phyloP scores from a whole-genome alignment of 2,888 invertebrate genomes.

The Nomada lathburiana region DNA sequence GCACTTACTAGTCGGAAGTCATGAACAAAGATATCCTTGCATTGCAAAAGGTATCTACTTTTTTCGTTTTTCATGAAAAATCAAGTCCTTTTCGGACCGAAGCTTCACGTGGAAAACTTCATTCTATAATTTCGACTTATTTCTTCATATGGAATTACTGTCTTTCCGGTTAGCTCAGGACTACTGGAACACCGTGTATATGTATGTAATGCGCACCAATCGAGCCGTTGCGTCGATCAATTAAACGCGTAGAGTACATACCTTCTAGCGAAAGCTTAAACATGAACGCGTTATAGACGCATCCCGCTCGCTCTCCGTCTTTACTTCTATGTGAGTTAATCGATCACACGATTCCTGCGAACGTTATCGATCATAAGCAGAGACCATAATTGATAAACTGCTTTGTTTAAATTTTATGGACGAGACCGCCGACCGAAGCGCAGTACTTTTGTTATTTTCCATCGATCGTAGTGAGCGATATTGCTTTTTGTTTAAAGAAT shows the following conservation, averaged over 20 bases:
- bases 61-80: too few relatives aligned
- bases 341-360: constrained; percentile 10
- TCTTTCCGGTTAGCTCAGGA: too few relatives aligned
- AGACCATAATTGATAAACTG: background rate
- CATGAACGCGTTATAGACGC: constrained; percentile 10
- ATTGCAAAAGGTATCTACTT: too few relatives aligned
- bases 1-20: background rate
- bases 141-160: background rate
- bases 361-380: constrained; percentile 5
- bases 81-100: background rate
- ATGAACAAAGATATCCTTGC: background rate
- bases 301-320: constrained; percentile 2
- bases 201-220: background rate
- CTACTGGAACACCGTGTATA: too few relatives aligned
- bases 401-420: background rate
- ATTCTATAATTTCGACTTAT: background rate
- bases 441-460: background rate
- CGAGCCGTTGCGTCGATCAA: constrained; percentile 4
- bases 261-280: background rate
- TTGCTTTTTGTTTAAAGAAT: background rate
- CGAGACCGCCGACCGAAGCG: too few relatives aligned
- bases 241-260: constrained; percentile 20
- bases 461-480: background rate
- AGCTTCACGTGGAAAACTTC: background rate
- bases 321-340: constrained; percentile 18